Conservation (phyloP, 2,797 vertebrate species). For the Hemitrygon akajei region DNA sequence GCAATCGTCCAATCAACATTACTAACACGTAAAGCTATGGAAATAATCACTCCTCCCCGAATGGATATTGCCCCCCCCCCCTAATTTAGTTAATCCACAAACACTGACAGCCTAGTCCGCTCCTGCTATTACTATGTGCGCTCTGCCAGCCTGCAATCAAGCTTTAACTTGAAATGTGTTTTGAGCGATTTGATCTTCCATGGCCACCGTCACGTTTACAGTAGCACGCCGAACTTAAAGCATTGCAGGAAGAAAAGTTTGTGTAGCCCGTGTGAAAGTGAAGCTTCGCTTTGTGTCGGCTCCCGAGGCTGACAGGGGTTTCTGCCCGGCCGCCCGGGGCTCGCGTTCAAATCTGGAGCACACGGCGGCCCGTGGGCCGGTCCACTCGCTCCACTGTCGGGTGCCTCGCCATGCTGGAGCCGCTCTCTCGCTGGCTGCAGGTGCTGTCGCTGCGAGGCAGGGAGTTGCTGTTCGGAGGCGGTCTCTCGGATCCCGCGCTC, state of each 20-base stretch:
- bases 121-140: neutral
- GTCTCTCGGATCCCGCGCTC: neutral
- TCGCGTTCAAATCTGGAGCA: neutral
- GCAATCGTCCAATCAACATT: constrained; percentile 12
- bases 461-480: constrained; percentile 13
- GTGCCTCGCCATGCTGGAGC: neutral
- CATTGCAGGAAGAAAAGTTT: constrained; percentile 29
- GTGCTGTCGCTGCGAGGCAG: neutral
- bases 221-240: neutral
- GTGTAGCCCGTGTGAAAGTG: neutral
- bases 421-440: constrained; percentile 31
- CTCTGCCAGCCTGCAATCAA: neutral
- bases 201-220: constrained; percentile 25
- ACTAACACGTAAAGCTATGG: neutral
- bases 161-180: constrained; percentile 11
- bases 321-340: neutral
- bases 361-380: neutral
- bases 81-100: neutral
- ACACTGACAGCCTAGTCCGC: neutral
- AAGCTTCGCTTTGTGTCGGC: neutral
- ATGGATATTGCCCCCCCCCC: neutral
- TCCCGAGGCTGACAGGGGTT: too few species aligned
- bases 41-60: neutral
- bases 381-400: neutral
- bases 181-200: constrained; percentile 22